phyloP scores from a whole-genome alignment of 2,888 invertebrate species.

The Idaea straminata region DNA sequence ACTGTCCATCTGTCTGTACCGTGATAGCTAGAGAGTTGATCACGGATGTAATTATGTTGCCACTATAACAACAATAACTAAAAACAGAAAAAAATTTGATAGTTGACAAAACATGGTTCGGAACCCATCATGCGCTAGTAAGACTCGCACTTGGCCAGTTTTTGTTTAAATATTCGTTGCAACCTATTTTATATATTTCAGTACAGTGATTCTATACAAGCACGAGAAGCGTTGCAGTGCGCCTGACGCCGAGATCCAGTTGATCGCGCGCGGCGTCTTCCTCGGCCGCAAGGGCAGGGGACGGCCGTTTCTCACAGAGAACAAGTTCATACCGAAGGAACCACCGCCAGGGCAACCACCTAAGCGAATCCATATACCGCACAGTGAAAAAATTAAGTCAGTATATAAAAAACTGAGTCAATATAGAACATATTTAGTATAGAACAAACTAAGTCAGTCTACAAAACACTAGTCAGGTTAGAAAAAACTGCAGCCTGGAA shows the following conservation, averaged over 20 bases:
- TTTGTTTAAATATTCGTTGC: no score
- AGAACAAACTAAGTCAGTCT: background rate
- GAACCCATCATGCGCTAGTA: no score
- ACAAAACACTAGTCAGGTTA: background rate
- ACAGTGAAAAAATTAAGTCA: background rate
- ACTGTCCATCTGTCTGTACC: no score
- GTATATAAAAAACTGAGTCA: background rate
- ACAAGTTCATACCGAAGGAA: constrained; percentile 9
- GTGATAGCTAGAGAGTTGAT: no score
- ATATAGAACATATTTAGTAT: no score
- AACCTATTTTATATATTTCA: constrained; percentile 23
- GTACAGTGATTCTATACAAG: constrained; percentile 66
- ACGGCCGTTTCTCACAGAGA: constrained; percentile 43
- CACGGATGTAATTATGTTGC: no score
- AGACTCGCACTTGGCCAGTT: no score
- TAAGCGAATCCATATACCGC: background rate
- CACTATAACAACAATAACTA: no score
- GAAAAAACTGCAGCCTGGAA: background rate
- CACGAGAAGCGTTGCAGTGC: constrained; percentile 65
- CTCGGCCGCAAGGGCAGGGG: constrained; percentile 55
- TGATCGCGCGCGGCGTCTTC: constrained; percentile 55
- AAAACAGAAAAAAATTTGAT: no score
- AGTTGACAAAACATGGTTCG: no score
- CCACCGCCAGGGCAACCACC: background rate
- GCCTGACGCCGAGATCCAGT: constrained; percentile 45